A percentile compares a stretch with the other conserved stretches of the same genome.
phyloP scores from a whole-genome alignment of 2,888 invertebrate species.

The Lepetodrilus schrolli region DNA sequence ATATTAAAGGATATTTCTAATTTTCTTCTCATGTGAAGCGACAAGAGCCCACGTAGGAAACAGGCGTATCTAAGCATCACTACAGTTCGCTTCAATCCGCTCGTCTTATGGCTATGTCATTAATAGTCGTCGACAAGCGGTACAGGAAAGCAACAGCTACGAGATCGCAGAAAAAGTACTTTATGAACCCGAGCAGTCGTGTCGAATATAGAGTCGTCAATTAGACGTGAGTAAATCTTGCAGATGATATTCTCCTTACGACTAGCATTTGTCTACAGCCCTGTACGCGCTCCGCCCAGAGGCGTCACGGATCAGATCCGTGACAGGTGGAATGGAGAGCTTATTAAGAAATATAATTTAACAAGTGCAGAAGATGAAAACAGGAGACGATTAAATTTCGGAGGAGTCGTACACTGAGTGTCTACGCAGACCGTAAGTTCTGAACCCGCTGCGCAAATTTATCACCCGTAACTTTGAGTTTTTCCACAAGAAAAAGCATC shows the following conservation, averaged over 20 bases:
- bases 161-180: neutral
- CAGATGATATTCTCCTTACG: slow-evolving; percentile 8
- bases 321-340: slow-evolving; percentile 22
- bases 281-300: neutral
- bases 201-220: slow-evolving; percentile 6
- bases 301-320: slow-evolving; percentile 5
- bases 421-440: neutral
- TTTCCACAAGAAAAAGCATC: slow-evolving; percentile 1
- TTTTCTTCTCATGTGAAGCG: neutral
- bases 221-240: neutral
- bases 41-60: neutral
- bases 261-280: slow-evolving; percentile 11
- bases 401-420: neutral
- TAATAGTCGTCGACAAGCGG: neutral
- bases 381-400: neutral
- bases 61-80: neutral
- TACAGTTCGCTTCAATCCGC: neutral
- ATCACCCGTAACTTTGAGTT: slow-evolving; percentile 8
- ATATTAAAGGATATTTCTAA: neutral
- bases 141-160: neutral
- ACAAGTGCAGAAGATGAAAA: slow-evolving; percentile 29
- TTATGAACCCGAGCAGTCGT: slow-evolving; percentile 6
- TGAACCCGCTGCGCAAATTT: neutral
- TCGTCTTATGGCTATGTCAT: neutral
- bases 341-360: slow-evolving; percentile 30